Conservation (phyloP, 2,797 vertebrate genomes). For the Oreonectes daqikongensis region DNA sequence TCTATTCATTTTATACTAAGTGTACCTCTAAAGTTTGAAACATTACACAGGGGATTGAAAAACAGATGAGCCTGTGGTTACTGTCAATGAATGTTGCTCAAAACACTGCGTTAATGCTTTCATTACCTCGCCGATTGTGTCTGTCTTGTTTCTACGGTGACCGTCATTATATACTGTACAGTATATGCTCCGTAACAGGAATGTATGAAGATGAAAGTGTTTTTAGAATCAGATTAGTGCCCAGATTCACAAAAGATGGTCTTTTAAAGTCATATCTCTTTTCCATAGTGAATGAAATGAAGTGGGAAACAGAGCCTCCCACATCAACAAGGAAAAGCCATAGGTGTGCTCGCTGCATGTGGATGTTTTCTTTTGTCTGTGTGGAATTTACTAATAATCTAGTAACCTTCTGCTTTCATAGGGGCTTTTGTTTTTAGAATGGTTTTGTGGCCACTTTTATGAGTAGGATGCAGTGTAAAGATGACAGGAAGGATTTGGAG, state of each 20-base stretch:
- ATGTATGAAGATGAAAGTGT: not conserved
- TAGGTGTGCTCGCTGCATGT: not conserved
- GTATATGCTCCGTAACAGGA: not conserved
- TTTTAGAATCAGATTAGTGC: constrained; percentile 4
- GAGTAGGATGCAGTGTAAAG: not conserved
- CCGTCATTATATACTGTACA: not conserved
- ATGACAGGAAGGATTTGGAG: not conserved
- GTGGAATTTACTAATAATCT: not conserved
- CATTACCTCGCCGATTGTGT: constrained; percentile 2
- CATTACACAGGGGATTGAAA: too few species aligned
- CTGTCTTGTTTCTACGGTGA: constrained; percentile 17
- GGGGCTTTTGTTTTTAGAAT: not conserved
- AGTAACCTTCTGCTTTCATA: constrained; percentile 5
- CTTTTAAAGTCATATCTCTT: not conserved
- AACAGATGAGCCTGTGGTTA: not conserved
- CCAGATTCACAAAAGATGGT: not conserved
- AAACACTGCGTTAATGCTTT: not conserved
- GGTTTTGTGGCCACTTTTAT: not conserved
- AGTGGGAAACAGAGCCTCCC: too few species aligned
- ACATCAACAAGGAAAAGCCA: not conserved
- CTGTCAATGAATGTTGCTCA: not conserved
- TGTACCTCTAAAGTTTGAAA: too few species aligned
- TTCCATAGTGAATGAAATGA: constrained; percentile 2
- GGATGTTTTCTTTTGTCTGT: not conserved
- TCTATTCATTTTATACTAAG: too few species aligned